Conservation (phyloP, 2,888 invertebrate genomes). For the Phytoseiulus persimilis region DNA sequence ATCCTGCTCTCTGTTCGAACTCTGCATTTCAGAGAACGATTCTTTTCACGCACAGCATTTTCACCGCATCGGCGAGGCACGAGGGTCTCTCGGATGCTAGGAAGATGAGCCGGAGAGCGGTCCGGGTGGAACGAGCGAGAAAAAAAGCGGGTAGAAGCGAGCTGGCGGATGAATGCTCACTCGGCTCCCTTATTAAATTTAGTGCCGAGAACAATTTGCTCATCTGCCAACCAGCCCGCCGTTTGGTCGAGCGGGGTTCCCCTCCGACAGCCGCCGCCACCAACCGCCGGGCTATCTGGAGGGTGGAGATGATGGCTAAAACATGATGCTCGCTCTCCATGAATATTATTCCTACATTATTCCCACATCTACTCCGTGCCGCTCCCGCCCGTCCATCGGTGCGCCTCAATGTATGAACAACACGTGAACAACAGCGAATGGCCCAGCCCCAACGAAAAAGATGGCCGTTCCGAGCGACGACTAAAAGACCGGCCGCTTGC, state of each 20-base stretch:
- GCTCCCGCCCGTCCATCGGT: neutral
- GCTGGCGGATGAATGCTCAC: neutral
- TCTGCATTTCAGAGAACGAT: neutral
- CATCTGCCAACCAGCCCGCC: neutral
- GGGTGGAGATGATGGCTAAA: neutral
- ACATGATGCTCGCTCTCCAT: neutral
- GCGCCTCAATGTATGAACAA: neutral
- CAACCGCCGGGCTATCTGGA: neutral
- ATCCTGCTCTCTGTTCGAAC: neutral
- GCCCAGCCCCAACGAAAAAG: neutral
- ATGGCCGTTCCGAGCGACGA: neutral
- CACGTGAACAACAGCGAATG: neutral
- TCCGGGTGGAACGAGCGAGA: neutral
- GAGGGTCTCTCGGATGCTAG: neutral
- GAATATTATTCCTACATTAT: neutral
- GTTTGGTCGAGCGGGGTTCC: neutral
- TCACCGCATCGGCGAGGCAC: neutral
- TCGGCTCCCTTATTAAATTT: neutral
- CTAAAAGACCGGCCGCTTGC: neutral
- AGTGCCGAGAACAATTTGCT: slow-evolving; percentile 5
- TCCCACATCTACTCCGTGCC: neutral
- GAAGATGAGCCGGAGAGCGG: no score
- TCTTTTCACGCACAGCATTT: neutral
- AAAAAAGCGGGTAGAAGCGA: neutral
- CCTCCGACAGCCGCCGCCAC: neutral